Percentiles rank a stretch among this genome's conserved stretches.
These are phyloP conservation scores for Lepidurus couesii DNA, from an alignment of 1,140 invertebrate genomes.

Conservation along the genomic window DNA sequence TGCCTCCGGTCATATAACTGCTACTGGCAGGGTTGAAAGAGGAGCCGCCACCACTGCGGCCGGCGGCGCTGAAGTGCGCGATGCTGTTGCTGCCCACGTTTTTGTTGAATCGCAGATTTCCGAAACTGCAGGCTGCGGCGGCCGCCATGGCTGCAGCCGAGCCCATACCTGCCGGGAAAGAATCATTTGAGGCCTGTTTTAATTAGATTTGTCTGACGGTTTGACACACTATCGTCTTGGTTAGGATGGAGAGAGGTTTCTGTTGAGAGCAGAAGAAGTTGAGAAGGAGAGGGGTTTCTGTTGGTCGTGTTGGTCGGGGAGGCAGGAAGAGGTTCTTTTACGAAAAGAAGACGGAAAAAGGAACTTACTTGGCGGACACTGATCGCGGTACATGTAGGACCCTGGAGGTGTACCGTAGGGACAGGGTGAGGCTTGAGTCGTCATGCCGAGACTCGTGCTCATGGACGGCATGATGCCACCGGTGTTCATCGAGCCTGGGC, in stretches of 20 bases:
- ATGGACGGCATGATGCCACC: constrained; percentile 52
- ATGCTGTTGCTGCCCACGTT: constrained; percentile 25
- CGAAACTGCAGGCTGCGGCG: constrained; percentile 26
- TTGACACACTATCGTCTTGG: not conserved
- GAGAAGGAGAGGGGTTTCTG: no score
- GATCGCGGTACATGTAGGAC: constrained; percentile 30
- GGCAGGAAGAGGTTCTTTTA: not conserved
- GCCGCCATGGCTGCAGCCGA: not conserved
- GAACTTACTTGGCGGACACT: constrained; percentile 27
- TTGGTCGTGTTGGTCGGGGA: not conserved
- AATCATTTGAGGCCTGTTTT: constrained; percentile 2
- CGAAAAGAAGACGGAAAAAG: not conserved
- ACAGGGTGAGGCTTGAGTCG: constrained; percentile 28
- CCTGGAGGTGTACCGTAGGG: constrained; percentile 10
- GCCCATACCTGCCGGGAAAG: constrained; percentile 2
- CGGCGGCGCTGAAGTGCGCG: not conserved
- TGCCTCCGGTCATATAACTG: no score
- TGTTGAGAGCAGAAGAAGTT: no score
- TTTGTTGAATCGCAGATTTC: constrained; percentile 19
- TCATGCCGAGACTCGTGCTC: constrained; percentile 36
- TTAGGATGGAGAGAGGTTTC: no score
- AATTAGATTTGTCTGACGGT: not conserved
- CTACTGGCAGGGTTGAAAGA: not conserved
- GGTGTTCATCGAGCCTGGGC: constrained; percentile 29
- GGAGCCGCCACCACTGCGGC: not conserved